These are phyloP conservation scores for Psephotus haematonotus DNA, from an alignment of 2,113 vertebrate genomes.

Conservation along the genomic window DNA sequence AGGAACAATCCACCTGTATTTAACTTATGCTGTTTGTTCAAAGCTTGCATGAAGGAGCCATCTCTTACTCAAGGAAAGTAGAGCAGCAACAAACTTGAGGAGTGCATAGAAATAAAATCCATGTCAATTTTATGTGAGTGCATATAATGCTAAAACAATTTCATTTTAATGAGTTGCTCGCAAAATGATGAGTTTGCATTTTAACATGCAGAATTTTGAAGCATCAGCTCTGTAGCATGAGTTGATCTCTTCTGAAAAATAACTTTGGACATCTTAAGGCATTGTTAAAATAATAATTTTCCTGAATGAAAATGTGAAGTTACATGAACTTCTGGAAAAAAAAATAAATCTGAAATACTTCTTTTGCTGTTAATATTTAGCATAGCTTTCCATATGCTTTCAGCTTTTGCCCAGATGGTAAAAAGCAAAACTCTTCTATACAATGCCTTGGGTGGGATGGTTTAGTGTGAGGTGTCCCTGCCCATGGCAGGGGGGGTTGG, in stretches of 20 bases:
- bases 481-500: no score
- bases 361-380: neutral
- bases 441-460: no score
- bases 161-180: conserved; percentile 20
- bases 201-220: neutral
- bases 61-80: neutral
- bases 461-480: no score
- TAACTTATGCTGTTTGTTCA: neutral
- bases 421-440: neutral
- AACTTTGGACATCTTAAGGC: neutral
- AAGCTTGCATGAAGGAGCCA: neutral
- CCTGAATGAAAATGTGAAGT: neutral
- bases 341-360: neutral
- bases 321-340: neutral
- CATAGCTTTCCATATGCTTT: neutral
- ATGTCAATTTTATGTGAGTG: neutral
- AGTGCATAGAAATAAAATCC: conserved; percentile 14
- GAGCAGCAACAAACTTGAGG: neutral
- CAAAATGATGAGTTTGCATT: conserved; percentile 29
- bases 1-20: neutral
- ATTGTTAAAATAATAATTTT: neutral
- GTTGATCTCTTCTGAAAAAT: neutral
- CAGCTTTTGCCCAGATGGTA: neutral
- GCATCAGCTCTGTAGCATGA: neutral
- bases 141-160: neutral